Evolutionary conservation across 2,797 vertebrate species (phyloP), one percentile per base, ranked within the genome.

Genomic region (Pipistrellus pipistrellus): DNA sequence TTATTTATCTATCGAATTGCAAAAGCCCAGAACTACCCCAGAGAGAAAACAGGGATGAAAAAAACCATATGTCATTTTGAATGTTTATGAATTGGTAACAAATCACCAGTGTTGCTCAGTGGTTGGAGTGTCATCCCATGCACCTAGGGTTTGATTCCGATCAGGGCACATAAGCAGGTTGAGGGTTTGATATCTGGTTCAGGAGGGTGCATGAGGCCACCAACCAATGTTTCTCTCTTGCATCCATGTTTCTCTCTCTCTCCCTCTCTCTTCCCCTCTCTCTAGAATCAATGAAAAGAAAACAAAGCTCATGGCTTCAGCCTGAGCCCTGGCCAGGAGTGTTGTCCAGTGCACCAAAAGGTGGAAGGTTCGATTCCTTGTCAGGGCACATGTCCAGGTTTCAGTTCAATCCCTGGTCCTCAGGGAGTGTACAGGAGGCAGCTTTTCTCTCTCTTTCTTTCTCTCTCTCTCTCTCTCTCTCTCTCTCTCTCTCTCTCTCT

Each of bases 11-110:
- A 90, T 88, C 90, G 95, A 84, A 85, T 85, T 80, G 3, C 72
- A 88, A 48, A 94, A 94, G 71, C 78, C 85, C 91, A 95, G 88
- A 86, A 77, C 80, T 46, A 90, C 86, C 87, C 77, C 90, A 96
- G 78, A 88, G 88, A 94, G 80, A 93, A 94, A 96, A 88, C 17
- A 86, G 32, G 38, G 38, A 88, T 53, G 44, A 12, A 88, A 44
- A 93, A 94, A 88, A 69, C 10, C 57, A 94, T 96, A 53, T 84
- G 95, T 96, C 93, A 93, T 92, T 94, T 95, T 93, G 71, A 96
- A 92, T 94, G 14, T 62, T 62, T 62, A 62, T 62, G 59, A 30
- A 62, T 62, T 62, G 27, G 27, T 62, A 62, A 62, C 59, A 30
- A 62, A 30, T 30, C 2, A 5, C 17, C n/a, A 4, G 17, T 35